Evolutionary conservation across 2,888 invertebrate species (phyloP).

Genomic region (Ophion ventricosus): DNA sequence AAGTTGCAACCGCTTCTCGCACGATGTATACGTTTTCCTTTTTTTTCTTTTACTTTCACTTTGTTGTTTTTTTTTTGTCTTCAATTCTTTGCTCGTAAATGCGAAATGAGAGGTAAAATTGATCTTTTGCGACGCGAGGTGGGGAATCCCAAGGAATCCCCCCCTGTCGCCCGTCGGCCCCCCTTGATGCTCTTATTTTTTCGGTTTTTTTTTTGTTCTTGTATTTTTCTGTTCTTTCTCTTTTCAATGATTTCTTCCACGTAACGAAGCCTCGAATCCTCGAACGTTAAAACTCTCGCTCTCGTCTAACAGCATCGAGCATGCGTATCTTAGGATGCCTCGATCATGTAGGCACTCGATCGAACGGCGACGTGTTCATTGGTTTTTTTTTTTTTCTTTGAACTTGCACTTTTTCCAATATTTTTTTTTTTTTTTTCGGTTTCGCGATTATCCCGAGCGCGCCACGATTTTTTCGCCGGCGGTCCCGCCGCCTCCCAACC

Average conservation of each 20-base stretch:
- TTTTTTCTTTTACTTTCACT: conserved; percentile 6
- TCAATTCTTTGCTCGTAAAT: conserved; percentile 32
- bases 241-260: conserved; percentile 41
- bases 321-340: conserved; percentile 63
- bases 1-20: conserved; percentile 65
- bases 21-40: conserved; percentile 51
- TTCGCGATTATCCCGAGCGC: conserved; percentile 50
- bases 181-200: neutral
- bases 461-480: conserved; percentile 44
- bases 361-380: conserved; percentile 63
- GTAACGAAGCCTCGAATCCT: conserved; percentile 63
- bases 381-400: conserved; percentile 33
- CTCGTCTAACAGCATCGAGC: conserved; percentile 70
- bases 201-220: conserved; percentile 19
- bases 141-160: conserved; percentile 19
- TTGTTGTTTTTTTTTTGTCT: conserved; percentile 6
- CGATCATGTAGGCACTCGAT: conserved; percentile 64
- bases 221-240: conserved; percentile 4
- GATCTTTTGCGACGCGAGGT: conserved; percentile 48
- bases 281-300: conserved; percentile 64
- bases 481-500: neutral
- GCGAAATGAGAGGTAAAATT: conserved; percentile 1
- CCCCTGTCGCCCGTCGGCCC: conserved; percentile 27
- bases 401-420: conserved; percentile 41
- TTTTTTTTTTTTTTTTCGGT: conserved; percentile 34